phyloP scores from a whole-genome alignment of 2,888 invertebrate species.

The Philereme vetulata region DNA sequence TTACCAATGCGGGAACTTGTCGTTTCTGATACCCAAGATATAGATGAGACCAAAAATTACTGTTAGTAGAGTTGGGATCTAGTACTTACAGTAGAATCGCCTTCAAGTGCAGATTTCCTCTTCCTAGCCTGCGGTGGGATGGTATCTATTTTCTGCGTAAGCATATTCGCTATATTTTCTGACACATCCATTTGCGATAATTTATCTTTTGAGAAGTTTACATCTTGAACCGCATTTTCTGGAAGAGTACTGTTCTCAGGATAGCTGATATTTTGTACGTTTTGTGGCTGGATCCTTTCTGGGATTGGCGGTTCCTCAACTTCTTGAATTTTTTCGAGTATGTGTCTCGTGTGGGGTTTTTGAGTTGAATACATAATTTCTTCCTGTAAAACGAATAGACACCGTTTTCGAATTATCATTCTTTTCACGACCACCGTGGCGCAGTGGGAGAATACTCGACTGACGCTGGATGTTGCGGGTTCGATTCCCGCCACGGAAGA shows the following conservation, averaged over 20 bases:
- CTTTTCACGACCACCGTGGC: too few species aligned
- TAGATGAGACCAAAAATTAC: too few species aligned
- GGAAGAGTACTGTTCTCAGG: conserved; percentile 20
- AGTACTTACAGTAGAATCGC: conserved; percentile 41
- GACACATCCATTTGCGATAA: conserved; percentile 13
- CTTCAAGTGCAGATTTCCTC: conserved; percentile 39
- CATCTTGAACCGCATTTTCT: conserved; percentile 25
- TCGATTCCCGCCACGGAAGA: too few species aligned
- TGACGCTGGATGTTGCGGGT: too few species aligned
- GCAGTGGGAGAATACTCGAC: too few species aligned
- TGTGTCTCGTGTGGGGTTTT: conserved; percentile 28
- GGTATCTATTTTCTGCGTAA: conserved; percentile 60
- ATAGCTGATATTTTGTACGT: neutral
- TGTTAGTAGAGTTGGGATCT: too few species aligned
- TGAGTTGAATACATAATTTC: conserved; percentile 37
- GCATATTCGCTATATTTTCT: conserved; percentile 53
- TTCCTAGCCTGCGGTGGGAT: conserved; percentile 47
- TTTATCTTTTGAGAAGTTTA: conserved; percentile 34
- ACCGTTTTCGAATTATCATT: too few species aligned
- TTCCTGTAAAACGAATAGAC: conserved; percentile 33
- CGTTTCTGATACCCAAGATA: too few species aligned
- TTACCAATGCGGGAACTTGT: too few species aligned
- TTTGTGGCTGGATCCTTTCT: conserved; percentile 26
- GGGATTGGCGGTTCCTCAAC: conserved; percentile 38
- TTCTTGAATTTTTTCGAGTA: conserved; percentile 49